These are phyloP conservation scores for Eucriotettix oculatus DNA, from an alignment of 2,888 invertebrate species.

Conservation along the genomic window DNA sequence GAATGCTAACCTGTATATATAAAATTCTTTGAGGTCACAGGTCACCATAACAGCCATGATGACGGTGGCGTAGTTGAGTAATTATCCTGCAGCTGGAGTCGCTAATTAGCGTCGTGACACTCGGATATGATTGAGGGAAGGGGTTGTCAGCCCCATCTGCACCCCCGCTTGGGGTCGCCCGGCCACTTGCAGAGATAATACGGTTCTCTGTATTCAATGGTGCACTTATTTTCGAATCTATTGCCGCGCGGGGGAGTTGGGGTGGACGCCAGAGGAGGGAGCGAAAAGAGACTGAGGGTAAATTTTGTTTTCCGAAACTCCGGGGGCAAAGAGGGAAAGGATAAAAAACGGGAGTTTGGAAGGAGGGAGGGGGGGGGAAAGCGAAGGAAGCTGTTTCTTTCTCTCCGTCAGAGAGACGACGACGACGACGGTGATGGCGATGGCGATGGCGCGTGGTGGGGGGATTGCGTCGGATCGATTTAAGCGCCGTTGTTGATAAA, in stretches of 20 bases:
- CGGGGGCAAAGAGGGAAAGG: background rate
- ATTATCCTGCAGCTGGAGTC: no score
- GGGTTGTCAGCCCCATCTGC: background rate
- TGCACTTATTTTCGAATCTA: conserved; percentile 9
- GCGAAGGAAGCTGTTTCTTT: background rate
- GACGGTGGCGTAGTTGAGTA: no score
- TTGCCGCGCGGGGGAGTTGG: conserved; percentile 1
- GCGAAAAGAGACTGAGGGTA: background rate
- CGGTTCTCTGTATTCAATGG: conserved; percentile 10
- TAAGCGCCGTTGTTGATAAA: background rate
- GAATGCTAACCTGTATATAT: no score
- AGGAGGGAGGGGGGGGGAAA: background rate
- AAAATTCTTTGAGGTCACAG: no score
- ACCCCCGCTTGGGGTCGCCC: background rate
- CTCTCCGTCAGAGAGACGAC: background rate
- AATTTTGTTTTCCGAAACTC: background rate
- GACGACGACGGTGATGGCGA: no score
- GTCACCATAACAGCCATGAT: no score
- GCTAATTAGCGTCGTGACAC: no score
- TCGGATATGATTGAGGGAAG: background rate
- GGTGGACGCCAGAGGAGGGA: background rate
- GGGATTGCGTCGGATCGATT: background rate
- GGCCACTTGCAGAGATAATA: conserved; percentile 5
- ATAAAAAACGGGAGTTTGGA: background rate
- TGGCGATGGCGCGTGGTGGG: no score